These are phyloP conservation scores for Oscheius sp. DNA, from an alignment of 2,888 invertebrate genomes.

Conservation along the genomic window DNA sequence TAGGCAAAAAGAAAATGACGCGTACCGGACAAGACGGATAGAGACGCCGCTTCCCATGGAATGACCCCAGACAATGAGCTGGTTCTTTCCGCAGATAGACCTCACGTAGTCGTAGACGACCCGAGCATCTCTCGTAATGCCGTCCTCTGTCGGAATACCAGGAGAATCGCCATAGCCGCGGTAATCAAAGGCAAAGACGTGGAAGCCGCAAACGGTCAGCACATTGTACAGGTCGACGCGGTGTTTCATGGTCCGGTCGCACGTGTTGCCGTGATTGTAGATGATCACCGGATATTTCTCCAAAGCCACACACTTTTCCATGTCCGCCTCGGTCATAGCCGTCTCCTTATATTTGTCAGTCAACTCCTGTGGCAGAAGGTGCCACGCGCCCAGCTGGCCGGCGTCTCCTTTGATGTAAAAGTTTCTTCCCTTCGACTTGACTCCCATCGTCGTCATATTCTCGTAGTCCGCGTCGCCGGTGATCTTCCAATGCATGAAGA, in stretches of 20 bases:
- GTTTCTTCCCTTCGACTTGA: conserved; percentile 59
- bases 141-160: conserved; percentile 80
- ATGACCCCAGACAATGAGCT: conserved; percentile 92
- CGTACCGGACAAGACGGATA: conserved; percentile 67
- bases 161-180: conserved; percentile 79
- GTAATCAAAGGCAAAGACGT: conserved; percentile 86
- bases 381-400: conserved; percentile 60
- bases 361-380: conserved; percentile 61
- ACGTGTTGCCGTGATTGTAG: conserved; percentile 83
- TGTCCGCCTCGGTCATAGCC: conserved; percentile 45
- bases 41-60: conserved; percentile 82
- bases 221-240: conserved; percentile 83
- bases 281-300: conserved; percentile 74
- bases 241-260: conserved; percentile 77
- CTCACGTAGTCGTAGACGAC: conserved; percentile 75
- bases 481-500: conserved; percentile 66
- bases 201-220: conserved; percentile 80
- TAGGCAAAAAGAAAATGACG: background rate
- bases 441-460: conserved; percentile 61
- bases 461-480: conserved; percentile 49
- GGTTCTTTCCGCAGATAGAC: conserved; percentile 76
- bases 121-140: conserved; percentile 86
- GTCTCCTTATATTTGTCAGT: conserved; percentile 41
- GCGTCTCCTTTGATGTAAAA: conserved; percentile 60
- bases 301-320: conserved; percentile 54